Percentiles rank a stretch among this genome's conserved stretches.
Conservation (phyloP, 2,888 invertebrate genomes). For the Clitarchus hookeri region DNA sequence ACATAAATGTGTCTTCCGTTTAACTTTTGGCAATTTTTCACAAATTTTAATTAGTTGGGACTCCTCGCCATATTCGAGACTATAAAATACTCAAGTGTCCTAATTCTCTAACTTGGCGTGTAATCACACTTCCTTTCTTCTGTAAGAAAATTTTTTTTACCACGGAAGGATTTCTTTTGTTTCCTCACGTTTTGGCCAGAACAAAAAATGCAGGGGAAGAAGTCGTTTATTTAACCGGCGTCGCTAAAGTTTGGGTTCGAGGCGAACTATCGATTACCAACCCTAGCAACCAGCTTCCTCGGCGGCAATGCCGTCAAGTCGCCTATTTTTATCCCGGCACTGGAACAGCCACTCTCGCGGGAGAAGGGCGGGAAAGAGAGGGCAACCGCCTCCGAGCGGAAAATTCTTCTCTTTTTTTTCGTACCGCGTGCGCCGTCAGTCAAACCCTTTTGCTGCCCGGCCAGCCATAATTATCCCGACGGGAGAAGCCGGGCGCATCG, state of each 20-base stretch:
- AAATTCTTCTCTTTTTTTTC: background rate
- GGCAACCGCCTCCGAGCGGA: background rate
- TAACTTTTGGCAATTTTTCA: too few relatives aligned
- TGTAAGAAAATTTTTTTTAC: background rate
- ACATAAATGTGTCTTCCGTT: too few relatives aligned
- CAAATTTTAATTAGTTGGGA: too few relatives aligned
- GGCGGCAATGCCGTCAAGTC: background rate
- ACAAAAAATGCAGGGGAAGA: background rate
- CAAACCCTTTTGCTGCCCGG: background rate
- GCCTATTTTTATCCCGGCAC: background rate
- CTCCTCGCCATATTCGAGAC: too few relatives aligned
- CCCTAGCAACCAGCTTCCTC: background rate
- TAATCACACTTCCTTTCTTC: background rate
- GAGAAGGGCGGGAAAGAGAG: background rate
- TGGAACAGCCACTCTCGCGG: background rate
- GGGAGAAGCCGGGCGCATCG: background rate
- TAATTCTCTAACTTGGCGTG: background rate
- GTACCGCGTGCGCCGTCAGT: background rate
- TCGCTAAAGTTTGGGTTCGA: background rate
- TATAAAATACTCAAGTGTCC: background rate
- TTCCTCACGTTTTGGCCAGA: background rate
- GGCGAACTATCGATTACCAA: slow-evolving; percentile 4
- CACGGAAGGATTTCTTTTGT: background rate
- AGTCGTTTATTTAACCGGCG: slow-evolving; percentile 14
- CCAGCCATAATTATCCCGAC: background rate